Evolutionary conservation across 2,797 vertebrate genomes (phyloP), one percentile per base, ranked within the genome.

Genomic region (Atherinosoma microstoma): DNA sequence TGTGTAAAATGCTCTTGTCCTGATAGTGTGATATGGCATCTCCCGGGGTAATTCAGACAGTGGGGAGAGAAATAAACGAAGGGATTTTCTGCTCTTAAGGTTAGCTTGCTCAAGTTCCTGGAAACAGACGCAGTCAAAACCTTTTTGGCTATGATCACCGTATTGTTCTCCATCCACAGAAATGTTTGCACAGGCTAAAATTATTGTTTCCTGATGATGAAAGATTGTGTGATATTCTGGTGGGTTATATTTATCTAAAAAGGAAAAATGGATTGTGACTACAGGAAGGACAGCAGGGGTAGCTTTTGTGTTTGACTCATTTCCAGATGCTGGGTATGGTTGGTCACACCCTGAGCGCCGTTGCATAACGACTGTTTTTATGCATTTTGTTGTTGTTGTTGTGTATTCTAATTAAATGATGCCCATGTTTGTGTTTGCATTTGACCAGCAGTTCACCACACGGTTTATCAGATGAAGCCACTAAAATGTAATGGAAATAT

Each of bases 241-340:
- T n/a, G 58, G 70, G 42, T 20, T 63, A 78, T 87, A 42, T 89
- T 85, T 80, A 68, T 89, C 63, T 88, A 64, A 45, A 27, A 58
- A 40, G 35, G 62, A 83, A 78, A 42, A 69, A 71, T 84, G 88
- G 84, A 81, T 79, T 82, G 12, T 20, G 57, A 72, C 79, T 69
- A 63, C 68, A 83, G 78, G 82, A 85, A 82, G 73, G 78, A 63
- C 70, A 73, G 69, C 24, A 27, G 76, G 76, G 67, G 67, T 30
- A 30, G 78, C 40, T 36, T 32, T 75, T 78, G 59, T 76, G 36
- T 69, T 83, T 54, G 70, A 80, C 71, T 88, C 59, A 54, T 73
- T 80, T 73, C 64, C 76, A 84, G 87, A 90, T 84, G 84, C 66
- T 74, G 77, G 71, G 67, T 70, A 67, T 85, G 82, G 84, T 89